These are phyloP conservation scores for Hippocampus mohnikei DNA, from an alignment of 2,113 vertebrate species.

Conservation along the genomic window DNA sequence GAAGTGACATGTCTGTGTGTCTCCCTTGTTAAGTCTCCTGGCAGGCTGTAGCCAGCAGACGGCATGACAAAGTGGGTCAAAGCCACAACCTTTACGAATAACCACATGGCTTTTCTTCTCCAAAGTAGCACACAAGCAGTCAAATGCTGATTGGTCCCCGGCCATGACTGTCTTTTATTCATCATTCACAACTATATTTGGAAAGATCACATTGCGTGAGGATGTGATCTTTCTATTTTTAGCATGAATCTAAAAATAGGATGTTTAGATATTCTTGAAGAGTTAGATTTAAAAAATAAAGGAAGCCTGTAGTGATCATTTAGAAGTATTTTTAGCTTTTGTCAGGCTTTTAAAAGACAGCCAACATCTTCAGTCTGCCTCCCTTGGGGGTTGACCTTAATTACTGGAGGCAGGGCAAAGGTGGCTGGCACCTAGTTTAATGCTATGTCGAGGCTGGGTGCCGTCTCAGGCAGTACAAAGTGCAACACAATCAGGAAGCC, in stretches of 20 bases:
- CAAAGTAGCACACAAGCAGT: slow-evolving; percentile 17
- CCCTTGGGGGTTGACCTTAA: not conserved
- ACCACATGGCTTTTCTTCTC: not conserved
- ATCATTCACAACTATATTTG: slow-evolving; percentile 1
- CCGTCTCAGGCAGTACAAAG: not conserved
- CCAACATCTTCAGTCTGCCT: slow-evolving; percentile 12
- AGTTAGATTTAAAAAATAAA: slow-evolving; percentile 12
- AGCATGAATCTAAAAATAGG: not conserved
- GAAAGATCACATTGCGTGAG: not conserved
- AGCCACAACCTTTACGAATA: not conserved
- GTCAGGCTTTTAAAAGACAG: slow-evolving; percentile 11
- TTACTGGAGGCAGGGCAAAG: not conserved
- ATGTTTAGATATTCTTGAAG: not conserved
- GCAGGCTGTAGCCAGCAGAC: not conserved
- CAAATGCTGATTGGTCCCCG: slow-evolving; percentile 11
- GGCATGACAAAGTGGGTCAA: not conserved
- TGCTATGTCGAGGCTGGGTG: not conserved
- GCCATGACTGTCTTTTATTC: not conserved
- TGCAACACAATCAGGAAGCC: not conserved
- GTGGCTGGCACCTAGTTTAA: not conserved
- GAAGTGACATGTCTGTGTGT: too few relatives aligned
- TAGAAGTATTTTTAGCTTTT: slow-evolving; percentile 52
- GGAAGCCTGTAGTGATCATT: not conserved
- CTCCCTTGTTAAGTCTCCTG: too few relatives aligned
- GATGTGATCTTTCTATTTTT: not conserved